Base-by-base conservation (phyloP, 2,888 invertebrate genomes). In the Cantharis nigra region DNA sequence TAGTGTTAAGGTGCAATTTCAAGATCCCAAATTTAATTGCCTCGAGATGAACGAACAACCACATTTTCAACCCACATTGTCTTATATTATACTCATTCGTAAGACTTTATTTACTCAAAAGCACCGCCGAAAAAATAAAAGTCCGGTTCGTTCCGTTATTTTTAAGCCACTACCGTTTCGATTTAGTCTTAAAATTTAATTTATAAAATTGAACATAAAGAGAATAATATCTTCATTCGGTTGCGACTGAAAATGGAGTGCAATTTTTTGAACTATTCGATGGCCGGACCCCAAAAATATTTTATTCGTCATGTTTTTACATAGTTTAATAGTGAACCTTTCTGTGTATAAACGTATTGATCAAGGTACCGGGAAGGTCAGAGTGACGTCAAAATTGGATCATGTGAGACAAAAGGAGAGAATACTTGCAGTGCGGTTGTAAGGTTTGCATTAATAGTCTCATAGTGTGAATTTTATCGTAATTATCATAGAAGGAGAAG, bases 1-100 rank as follows among this genome's bases (percentile, higher is more conserved):
- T 26, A 26, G 65, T 67, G 65, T 67, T 67, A 23, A 67, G 65
- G 23, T 67, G 65, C 65, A 67, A 67, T 67, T 67, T 67, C 65
- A 23, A 67, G 26, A 23, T 67, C 26, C 23, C 65, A 20, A 67
- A 67, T 23, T 67, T 23, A 67, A 67, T 67, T 67, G 65, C 65
- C 65, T 23, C n/a, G 16, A 23, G 65, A 67, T 23, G 23, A 67
- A 65, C 20, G n/a, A 67, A 30, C 28, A 10, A 30, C 65, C 65
- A 26, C 65, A 67, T 67, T 67, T 67, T 67, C 3, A 67, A 67
- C 23, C 65, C 65, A 67, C 65, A 18, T 67, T 26, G n/a, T 23
- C 7, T 67, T 67, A 23, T 64, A 64, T 20, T 20, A 20, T n/a
- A 26, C 26, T 26, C 65, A 49, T n/a, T n/a, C 49, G n/a, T 49